Conservation (phyloP, 2,888 invertebrate genomes). For the Gymnoscelis rufifasciata region DNA sequence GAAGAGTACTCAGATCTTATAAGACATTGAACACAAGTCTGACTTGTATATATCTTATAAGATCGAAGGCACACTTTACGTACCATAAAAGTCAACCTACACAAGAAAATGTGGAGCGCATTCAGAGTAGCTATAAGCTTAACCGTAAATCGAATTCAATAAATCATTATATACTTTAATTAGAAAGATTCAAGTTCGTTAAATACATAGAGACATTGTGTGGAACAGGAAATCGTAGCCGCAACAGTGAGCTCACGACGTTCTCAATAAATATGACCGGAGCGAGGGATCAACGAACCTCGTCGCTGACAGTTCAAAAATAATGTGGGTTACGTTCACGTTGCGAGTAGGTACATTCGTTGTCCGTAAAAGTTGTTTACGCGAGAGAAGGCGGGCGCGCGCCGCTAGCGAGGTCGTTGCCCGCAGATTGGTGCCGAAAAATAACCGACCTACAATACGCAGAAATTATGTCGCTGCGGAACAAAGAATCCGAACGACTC, state of each 20-base stretch:
- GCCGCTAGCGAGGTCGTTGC: constrained; percentile 58
- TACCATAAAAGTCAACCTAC: constrained; percentile 18
- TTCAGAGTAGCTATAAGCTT: constrained; percentile 24
- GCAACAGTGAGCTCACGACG: constrained; percentile 55
- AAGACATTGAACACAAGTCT: too few relatives aligned
- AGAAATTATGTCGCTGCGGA: constrained; percentile 66
- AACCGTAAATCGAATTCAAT: constrained; percentile 29
- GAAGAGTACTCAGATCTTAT: too few relatives aligned
- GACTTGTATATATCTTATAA: too few relatives aligned
- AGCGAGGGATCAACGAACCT: constrained; percentile 70
- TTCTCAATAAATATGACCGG: constrained; percentile 71
- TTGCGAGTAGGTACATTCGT: constrained; percentile 68
- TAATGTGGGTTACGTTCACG: constrained; percentile 78
- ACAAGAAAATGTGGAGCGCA: constrained; percentile 20
- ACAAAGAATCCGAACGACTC: constrained; percentile 54
- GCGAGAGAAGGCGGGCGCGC: constrained; percentile 49
- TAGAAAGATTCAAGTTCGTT: constrained; percentile 45
- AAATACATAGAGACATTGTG: constrained; percentile 38
- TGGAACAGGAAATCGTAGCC: constrained; percentile 62
- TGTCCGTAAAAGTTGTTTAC: constrained; percentile 77
- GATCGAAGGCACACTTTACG: neutral
- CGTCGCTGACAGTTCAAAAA: constrained; percentile 76
- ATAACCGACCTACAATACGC: constrained; percentile 69
- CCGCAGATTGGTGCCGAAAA: constrained; percentile 69
- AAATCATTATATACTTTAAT: constrained; percentile 27